Evolutionary conservation across 1,140 invertebrate genomes (phyloP), one percentile per base, ranked within the genome.

Genomic region (Monochamus saltuarius): DNA sequence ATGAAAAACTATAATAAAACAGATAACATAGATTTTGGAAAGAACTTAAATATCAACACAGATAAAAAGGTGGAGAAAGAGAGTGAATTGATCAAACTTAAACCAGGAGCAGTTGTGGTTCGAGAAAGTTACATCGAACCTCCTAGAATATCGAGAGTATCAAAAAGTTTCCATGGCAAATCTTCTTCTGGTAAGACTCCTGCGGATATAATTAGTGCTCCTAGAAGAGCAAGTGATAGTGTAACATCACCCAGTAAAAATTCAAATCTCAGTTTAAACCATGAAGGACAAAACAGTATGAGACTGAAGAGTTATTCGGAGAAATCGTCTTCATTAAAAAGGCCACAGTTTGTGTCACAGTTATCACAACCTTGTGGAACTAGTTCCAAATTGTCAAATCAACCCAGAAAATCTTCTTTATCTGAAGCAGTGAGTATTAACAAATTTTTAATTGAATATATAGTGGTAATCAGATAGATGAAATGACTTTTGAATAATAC

Each of bases 111-210:
- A 3, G 69, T 80, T 16, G 61, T 78, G 10, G 72, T 80, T 13
- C 81, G 78, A 66, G 79, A 80, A 65, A 70, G 70, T 34, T 81
- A 75, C 59, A 79, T 81, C 8, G 80, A 81, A 64, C 77, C 80
- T 1, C 74, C 76, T 4, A 76, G 78, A 65, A 77, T 78, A 29
- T 68, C 69, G 10, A 62, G 79, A 16, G 71, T 79, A 42, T 74
- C 80, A 17, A 77, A 73, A 52, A 80, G 78, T 68, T 80, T 79
- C 65, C 77, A 80, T 57, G 77, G 74, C 34, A 81, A 74, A 59
- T 67, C 65, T n/a, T 45, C 61, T 13, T 61, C 56, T 10, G 66
- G 45, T 55, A 61, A 40, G 37, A 66, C 56, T 49, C 55, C 59
- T 34, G 38, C 67, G 52, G 66, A 71, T 58, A 62, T 67, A 53